Base-by-base conservation (phyloP, 2,113 vertebrate genomes). In the Corythoichthys haematopterus region DNA sequence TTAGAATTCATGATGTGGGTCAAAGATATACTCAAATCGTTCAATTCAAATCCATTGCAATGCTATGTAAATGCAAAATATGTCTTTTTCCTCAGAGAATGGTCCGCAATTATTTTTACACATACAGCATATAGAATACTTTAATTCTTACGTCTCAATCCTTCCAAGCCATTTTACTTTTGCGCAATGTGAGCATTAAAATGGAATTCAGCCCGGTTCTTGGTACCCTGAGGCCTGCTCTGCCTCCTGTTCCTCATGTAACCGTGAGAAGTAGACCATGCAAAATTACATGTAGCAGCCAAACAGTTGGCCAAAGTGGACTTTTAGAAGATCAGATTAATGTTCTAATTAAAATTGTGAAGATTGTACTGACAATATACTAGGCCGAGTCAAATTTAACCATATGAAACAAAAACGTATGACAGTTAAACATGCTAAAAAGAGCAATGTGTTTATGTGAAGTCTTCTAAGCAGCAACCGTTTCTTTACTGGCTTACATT, bases 151-250 rank as follows among this genome's bases (percentile, higher is more conserved):
- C 28, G 12, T 70, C 35, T 71, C 38, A 70, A 65, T 77, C 77
- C 70, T 55, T 55, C 72, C 51, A 45, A 14, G 64, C 70, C 65
- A 78, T 82, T 85, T 82, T 66, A 69, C 61, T 75, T 77, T 80
- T 72, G 56, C 70, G 55, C 48, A 70, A 80, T 72, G 71, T 75
- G 75, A 60, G 64, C 87, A 87, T 72, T 87, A 87, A 83, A 88
- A 90, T 88, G 71, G 69, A 80, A 81, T 84, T 86, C 81, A 86
- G 81, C 86, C 84, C 82, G 81, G 79, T 77, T 74, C 77, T 73
- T 83, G 74, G 70, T 79, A 65, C 75, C 89, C 83, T 11, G 64
- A 83, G 87, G 88, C 81, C 28, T 74, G 59, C 67, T 67, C 68
- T 85, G 87, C 88, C 88, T 85, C 77, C 61, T 72, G 68, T 72